A percentile compares a stretch with the other conserved stretches of the same genome.
Conservation (phyloP, 2,888 invertebrate genomes). For the Lymantria dispar region DNA sequence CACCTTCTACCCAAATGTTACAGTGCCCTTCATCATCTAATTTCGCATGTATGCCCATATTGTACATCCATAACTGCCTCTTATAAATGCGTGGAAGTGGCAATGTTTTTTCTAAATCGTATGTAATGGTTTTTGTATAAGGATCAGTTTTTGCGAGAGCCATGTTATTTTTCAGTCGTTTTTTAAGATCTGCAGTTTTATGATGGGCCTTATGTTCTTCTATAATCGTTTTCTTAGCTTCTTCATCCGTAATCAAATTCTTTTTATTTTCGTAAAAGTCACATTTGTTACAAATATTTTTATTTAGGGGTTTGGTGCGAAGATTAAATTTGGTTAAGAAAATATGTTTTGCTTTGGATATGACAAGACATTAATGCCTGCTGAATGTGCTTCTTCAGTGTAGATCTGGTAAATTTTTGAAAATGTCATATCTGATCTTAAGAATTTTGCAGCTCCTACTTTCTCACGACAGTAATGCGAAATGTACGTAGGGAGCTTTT, state of each 20-base stretch:
- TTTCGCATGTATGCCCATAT: conserved; percentile 10
- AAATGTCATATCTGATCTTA: conserved; percentile 14
- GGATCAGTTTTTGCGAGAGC: conserved; percentile 9
- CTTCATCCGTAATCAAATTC: conserved; percentile 5
- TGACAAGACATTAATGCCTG: conserved; percentile 3
- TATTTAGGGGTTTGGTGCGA: conserved; percentile 12
- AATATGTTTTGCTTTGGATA: conserved; percentile 7
- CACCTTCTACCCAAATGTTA: conserved; percentile 19
- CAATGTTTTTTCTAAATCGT: conserved; percentile 3
- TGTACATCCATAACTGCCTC: too few species aligned
- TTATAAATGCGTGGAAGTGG: too few species aligned
- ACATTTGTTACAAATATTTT: conserved; percentile 13
- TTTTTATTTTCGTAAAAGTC: conserved; percentile 8
- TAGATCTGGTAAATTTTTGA: conserved; percentile 11
- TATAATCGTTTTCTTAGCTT: conserved; percentile 5
- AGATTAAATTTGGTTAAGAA: conserved; percentile 12
- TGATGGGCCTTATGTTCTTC: conserved; percentile 7
- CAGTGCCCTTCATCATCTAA: conserved; percentile 14
- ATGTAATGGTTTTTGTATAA: conserved; percentile 9
- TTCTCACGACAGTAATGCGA: conserved; percentile 11
- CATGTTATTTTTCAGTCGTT: conserved; percentile 10
- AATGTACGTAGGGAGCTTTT: conserved; percentile 11
- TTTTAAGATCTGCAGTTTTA: conserved; percentile 8
- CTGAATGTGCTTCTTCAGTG: conserved; percentile 4
- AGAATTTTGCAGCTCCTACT: conserved; percentile 4